These are phyloP conservation scores for Eupithecia centaureata DNA, from an alignment of 2,888 invertebrate genomes.

Conservation along the genomic window DNA sequence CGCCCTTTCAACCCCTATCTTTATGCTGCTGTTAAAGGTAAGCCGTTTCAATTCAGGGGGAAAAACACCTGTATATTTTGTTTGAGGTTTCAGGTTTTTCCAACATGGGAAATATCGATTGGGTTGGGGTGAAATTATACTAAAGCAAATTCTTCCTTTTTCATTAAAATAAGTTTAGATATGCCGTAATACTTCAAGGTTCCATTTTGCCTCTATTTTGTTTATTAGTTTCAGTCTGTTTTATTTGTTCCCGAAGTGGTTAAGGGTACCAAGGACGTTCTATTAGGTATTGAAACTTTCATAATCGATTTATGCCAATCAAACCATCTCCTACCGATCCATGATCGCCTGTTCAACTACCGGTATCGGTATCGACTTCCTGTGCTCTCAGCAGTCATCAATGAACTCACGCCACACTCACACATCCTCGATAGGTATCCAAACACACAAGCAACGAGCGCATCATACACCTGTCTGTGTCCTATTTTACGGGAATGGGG, in stretches of 20 bases:
- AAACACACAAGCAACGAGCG: constrained; percentile 10
- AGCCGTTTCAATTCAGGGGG: not conserved
- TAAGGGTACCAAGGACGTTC: not conserved
- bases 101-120: not conserved
- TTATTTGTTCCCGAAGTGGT: not conserved
- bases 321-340: constrained; percentile 9
- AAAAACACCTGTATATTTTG: not conserved
- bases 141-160: too few species aligned
- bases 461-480: constrained; percentile 51
- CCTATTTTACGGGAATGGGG: constrained; percentile 43
- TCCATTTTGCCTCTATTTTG: not conserved
- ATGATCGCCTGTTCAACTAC: constrained; percentile 26
- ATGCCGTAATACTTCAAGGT: not conserved
- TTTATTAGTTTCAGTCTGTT: not conserved
- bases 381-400: constrained; percentile 25
- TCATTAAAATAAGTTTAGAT: not conserved
- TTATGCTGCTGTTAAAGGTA: constrained; percentile 7
- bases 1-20: constrained; percentile 23
- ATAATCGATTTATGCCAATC: constrained; percentile 12
- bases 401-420: constrained; percentile 36
- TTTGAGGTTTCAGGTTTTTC: not conserved
- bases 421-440: constrained; percentile 36
- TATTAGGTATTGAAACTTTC: not conserved
- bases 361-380: constrained; percentile 28
- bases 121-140: not conserved